Evolutionary conservation across 2,113 vertebrate species (phyloP).

Genomic region (Pygoscelis antarcticus): DNA sequence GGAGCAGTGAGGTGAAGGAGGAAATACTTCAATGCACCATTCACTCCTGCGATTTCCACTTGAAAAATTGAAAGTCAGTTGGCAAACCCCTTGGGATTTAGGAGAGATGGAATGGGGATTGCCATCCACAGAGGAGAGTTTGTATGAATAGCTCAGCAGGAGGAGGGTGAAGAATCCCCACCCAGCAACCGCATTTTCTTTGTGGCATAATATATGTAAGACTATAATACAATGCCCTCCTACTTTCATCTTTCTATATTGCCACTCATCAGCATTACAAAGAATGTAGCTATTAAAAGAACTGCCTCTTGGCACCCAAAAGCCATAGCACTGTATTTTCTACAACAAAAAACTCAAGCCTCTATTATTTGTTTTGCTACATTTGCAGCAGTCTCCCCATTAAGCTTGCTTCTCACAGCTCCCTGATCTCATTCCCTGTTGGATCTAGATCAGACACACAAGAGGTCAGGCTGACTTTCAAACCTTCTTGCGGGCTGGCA

Average conservation of each 20-base stretch:
- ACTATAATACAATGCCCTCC: slow-evolving; percentile 65
- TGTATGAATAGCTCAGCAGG: slow-evolving; percentile 14
- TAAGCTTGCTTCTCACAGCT: slow-evolving; percentile 62
- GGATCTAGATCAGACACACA: slow-evolving; percentile 63
- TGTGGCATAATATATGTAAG: slow-evolving; percentile 65
- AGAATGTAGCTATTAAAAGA: slow-evolving; percentile 64
- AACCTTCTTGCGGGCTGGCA: slow-evolving; percentile 45
- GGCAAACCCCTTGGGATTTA: not conserved
- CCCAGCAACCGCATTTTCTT: slow-evolving; percentile 57
- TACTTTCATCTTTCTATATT: slow-evolving; percentile 71
- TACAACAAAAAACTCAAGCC: slow-evolving; percentile 41
- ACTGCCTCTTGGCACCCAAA: slow-evolving; percentile 54
- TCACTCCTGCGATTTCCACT: slow-evolving; percentile 16
- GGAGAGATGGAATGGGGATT: not conserved
- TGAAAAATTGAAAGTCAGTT: slow-evolving; percentile 17
- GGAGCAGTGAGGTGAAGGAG: not conserved
- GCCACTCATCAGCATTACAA: slow-evolving; percentile 68
- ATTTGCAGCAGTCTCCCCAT: slow-evolving; percentile 52
- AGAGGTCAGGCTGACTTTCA: slow-evolving; percentile 69
- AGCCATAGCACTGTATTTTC: slow-evolving; percentile 57
- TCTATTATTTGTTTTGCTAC: slow-evolving; percentile 66
- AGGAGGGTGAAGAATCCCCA: slow-evolving; percentile 43
- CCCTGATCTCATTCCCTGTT: slow-evolving; percentile 59
- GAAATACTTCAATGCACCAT: not conserved
- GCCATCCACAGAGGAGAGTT: not conserved